A percentile compares a stretch with the other conserved stretches of the same genome.
Evolutionary conservation across 2,888 invertebrate genomes (phyloP).

Genomic region (Dolichomitus sp.): DNA sequence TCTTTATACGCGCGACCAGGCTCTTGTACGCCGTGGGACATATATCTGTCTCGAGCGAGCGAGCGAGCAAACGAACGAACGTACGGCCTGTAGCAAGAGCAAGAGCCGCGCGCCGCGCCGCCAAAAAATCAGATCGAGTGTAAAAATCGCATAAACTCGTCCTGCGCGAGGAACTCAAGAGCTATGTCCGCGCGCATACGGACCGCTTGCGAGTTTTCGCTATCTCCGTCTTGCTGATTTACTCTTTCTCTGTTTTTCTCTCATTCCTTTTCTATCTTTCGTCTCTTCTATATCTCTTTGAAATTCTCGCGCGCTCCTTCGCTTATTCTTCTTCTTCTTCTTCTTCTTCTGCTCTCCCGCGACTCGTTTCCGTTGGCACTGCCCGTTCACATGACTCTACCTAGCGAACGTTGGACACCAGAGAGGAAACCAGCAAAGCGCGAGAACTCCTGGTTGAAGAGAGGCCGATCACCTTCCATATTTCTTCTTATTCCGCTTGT

Average conservation of each 20-base stretch:
- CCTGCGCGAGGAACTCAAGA: slow-evolving; percentile 75
- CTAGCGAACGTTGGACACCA: slow-evolving; percentile 67
- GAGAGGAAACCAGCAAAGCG: slow-evolving; percentile 35
- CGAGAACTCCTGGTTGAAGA: slow-evolving; percentile 38
- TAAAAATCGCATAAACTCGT: slow-evolving; percentile 86
- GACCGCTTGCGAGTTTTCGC: slow-evolving; percentile 35
- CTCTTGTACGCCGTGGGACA: slow-evolving; percentile 85
- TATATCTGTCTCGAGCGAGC: slow-evolving; percentile 85
- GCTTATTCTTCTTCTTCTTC: slow-evolving; percentile 25
- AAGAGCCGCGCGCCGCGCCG: slow-evolving; percentile 80
- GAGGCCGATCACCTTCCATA: slow-evolving; percentile 85
- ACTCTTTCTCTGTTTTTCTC: slow-evolving; percentile 66
- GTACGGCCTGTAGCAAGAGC: slow-evolving; percentile 65
- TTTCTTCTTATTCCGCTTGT: slow-evolving; percentile 81
- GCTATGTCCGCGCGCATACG: slow-evolving; percentile 79
- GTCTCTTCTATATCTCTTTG: slow-evolving; percentile 66
- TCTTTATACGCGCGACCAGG: slow-evolving; percentile 85
- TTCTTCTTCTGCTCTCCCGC: slow-evolving; percentile 43
- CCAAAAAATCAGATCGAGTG: slow-evolving; percentile 86
- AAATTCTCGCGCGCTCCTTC: slow-evolving; percentile 50
- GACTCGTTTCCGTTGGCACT: slow-evolving; percentile 66
- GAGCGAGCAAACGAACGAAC: slow-evolving; percentile 80
- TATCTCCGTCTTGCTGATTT: slow-evolving; percentile 23
- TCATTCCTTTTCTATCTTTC: slow-evolving; percentile 61
- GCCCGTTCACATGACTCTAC: slow-evolving; percentile 77